Conservation (phyloP, 2,797 vertebrate genomes). For the Sardinella longiceps region DNA sequence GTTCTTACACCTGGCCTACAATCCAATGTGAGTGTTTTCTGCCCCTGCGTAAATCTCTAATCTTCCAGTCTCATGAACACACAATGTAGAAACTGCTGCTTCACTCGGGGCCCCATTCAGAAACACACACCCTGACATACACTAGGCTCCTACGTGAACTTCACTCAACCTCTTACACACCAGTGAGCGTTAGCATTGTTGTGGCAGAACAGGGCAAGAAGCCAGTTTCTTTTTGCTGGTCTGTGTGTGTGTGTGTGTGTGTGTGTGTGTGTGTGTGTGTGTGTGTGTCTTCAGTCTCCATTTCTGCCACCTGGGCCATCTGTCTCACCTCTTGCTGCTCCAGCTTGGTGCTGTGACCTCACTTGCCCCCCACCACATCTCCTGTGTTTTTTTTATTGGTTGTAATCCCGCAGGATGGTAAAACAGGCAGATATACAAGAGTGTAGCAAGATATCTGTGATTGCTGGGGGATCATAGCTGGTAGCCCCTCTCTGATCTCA, state of each 20-base stretch:
- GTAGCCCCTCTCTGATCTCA: too few species aligned
- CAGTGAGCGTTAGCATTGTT: not conserved
- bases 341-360: not conserved
- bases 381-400: not conserved
- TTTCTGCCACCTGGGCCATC: conserved; percentile 10
- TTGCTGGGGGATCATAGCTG: not conserved
- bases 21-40: not conserved
- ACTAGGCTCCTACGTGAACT: not conserved
- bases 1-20: not conserved
- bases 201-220: not conserved
- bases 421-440: not conserved
- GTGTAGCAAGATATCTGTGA: not conserved
- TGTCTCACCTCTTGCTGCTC: not conserved
- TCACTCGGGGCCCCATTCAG: not conserved
- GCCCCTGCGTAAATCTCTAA: not conserved
- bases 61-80: not conserved
- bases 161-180: not conserved
- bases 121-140: not conserved
- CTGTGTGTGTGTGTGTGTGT: not conserved
- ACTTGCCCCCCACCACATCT: not conserved
- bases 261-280: not conserved
- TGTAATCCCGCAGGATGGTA: not conserved
- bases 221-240: not conserved
- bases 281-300: not conserved
- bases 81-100: not conserved